Conservation (phyloP, 2,888 invertebrate species). For the Drosophila recens region DNA sequence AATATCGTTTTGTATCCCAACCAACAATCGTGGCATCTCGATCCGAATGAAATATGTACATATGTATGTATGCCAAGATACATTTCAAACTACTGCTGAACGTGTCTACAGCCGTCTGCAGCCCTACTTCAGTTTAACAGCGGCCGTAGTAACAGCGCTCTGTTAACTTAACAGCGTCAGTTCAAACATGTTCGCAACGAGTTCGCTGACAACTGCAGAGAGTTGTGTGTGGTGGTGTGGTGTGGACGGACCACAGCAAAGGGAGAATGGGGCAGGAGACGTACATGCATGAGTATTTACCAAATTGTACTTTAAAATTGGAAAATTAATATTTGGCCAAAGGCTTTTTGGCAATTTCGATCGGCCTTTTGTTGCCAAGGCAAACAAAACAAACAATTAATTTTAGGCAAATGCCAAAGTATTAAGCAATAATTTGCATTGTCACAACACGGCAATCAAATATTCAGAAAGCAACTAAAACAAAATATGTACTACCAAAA, state of each 20-base stretch:
- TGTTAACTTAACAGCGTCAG: constrained; percentile 46
- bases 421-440: constrained; percentile 43
- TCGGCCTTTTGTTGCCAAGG: constrained; percentile 21
- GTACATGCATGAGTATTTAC: constrained; percentile 7
- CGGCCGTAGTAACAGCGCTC: constrained; percentile 3
- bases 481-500: background rate
- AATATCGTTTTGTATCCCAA: too few relatives aligned
- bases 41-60: background rate
- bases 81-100: too few relatives aligned
- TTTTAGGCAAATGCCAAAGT: constrained; percentile 36
- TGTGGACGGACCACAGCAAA: background rate
- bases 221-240: background rate
- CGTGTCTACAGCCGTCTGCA: background rate
- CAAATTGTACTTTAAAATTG: constrained; percentile 33
- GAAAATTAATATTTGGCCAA: constrained; percentile 32
- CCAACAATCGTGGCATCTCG: too few relatives aligned
- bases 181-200: constrained; percentile 42
- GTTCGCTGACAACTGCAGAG: constrained; percentile 27
- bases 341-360: constrained; percentile 19
- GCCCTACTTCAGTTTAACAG: constrained; percentile 7
- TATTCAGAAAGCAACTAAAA: background rate
- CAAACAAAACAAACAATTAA: constrained; percentile 41
- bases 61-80: too few relatives aligned
- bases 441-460: constrained; percentile 19
- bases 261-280: background rate